Evolutionary conservation across 1,140 invertebrate genomes (phyloP), one percentile per base, ranked within the genome.

Genomic region (Xylocopa sonorina): DNA sequence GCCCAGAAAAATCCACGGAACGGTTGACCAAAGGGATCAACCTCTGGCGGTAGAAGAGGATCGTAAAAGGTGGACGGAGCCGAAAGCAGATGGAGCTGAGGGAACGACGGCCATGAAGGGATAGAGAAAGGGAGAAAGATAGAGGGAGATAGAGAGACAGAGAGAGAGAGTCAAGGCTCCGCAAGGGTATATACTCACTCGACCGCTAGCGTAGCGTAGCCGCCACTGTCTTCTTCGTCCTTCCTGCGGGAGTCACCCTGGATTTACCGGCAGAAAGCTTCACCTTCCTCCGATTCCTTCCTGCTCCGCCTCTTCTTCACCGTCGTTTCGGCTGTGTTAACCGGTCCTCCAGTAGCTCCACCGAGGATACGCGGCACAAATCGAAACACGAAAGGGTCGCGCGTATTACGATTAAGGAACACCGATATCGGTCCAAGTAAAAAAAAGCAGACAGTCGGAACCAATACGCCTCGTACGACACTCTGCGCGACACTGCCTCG

Each of bases 401-500:
- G 5, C 27, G 32, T 16, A n/a, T n/a, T n/a, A n/a, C 10, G 29
- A 21, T 2, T 12, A 41, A 1, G 46, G 27, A 62, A 53, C 68
- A 74, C 77, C 69, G 48, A 3, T 12, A 18, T 29, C n/a, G n/a
- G 24, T 29, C 29, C 14, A n/a, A n/a, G 46, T n/a, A n/a, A n/a
- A n/a, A 5, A 48, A 14, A 14, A 4, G 34, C 21, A 48, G 18
- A 51, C 29, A 46, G 55, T 5, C 43, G 53, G 58, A 50, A n/a
- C n/a, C 50, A 48, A 63, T 62, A 53, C 79, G 69, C 57, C 71
- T 64, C 53, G 48, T 75, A 69, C 76, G 78, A 73, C 83, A 85
- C 83, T 80, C 75, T 51, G 72, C 71, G 83, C 80, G 84, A 86
- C 84, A 86, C 84, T 85, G 72, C 60, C 77, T 79, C 83, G 68